These are phyloP conservation scores for Belonocnema kinseyi DNA, from an alignment of 1,140 invertebrate genomes.

Conservation along the genomic window DNA sequence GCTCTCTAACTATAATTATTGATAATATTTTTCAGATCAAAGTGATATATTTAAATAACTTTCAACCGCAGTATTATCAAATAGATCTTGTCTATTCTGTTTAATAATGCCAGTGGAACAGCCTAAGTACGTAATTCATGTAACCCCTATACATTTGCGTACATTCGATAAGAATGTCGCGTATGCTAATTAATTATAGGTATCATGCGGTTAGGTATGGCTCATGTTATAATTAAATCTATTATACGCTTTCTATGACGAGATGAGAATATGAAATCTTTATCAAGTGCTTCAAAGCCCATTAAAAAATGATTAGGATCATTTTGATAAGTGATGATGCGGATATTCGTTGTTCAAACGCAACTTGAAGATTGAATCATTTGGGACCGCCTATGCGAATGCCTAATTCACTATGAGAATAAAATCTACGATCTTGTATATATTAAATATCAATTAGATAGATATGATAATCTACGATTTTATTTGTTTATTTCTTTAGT, in stretches of 20 bases:
- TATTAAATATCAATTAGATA: too few relatives aligned
- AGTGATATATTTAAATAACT: background rate
- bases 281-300: background rate
- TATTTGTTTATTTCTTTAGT: too few relatives aligned
- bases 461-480: too few relatives aligned
- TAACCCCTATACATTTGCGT: background rate
- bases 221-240: background rate
- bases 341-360: too few relatives aligned
- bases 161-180: background rate
- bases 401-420: too few relatives aligned
- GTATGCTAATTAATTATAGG: background rate
- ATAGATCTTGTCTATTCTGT: background rate
- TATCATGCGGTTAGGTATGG: background rate
- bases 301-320: background rate
- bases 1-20: too few relatives aligned
- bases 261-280: too few relatives aligned
- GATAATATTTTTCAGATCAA: too few relatives aligned
- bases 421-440: too few relatives aligned
- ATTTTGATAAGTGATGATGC: background rate
- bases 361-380: too few relatives aligned
- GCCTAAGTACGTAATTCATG: background rate
- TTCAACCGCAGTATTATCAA: background rate
- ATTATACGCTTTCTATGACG: background rate
- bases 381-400: too few relatives aligned
- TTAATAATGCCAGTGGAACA: slow-evolving; percentile 6